phyloP scores from a whole-genome alignment of 2,113 vertebrate species.

The Pantherophis guttatus region DNA sequence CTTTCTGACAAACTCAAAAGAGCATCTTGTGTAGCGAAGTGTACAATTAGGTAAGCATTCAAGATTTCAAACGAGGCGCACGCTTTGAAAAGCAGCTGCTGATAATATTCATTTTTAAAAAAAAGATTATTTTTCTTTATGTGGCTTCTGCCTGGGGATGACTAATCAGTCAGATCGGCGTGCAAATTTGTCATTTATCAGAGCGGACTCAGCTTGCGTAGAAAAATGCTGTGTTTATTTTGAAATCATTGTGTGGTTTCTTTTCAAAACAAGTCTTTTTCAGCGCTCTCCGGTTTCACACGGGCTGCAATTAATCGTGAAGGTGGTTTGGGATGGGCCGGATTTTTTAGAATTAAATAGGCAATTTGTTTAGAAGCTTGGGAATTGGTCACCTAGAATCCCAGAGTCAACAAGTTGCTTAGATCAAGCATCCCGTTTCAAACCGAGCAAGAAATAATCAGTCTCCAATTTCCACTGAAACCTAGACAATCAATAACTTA shows the following conservation, averaged over 20 bases:
- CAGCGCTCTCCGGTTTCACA: neutral
- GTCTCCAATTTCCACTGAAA: neutral
- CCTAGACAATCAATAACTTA: neutral
- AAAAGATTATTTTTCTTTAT: neutral
- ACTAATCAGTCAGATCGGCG: conserved; percentile 6
- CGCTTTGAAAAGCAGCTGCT: conserved; percentile 8
- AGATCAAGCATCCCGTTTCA: neutral
- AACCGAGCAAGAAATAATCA: neutral
- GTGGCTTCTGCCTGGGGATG: conserved; percentile 12
- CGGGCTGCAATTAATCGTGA: neutral
- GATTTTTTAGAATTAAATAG: neutral
- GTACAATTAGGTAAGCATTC: conserved; percentile 23
- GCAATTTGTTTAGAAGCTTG: neutral
- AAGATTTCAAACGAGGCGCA: conserved; percentile 7
- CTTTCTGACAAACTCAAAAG: conserved; percentile 5
- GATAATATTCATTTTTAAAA: neutral
- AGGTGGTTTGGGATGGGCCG: neutral
- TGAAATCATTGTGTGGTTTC: neutral
- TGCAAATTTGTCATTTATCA: neutral
- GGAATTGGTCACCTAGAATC: neutral
- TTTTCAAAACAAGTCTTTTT: neutral
- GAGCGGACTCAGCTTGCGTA: neutral
- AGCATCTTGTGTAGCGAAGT: conserved; percentile 1
- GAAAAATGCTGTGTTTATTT: neutral
- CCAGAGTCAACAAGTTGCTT: neutral